Percentiles rank a stretch among this genome's conserved stretches.
Conservation (phyloP, 2,888 invertebrate species). For the Lathronympha strigana region DNA sequence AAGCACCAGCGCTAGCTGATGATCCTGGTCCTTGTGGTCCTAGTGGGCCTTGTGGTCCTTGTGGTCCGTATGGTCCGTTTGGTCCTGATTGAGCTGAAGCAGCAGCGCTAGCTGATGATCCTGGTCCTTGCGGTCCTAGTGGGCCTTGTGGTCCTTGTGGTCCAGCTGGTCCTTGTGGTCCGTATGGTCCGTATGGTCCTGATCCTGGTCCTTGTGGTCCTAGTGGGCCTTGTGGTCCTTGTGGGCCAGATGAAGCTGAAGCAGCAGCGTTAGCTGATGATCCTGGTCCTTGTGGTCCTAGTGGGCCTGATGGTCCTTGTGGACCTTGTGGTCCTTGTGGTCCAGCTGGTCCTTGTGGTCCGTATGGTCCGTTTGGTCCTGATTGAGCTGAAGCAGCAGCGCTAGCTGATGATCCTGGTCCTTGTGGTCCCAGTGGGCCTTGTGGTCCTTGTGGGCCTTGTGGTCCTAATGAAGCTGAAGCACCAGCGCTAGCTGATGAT, state of each 20-base stretch:
- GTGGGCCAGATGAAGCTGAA: not conserved
- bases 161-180: constrained; percentile 19
- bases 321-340: constrained; percentile 5
- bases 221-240: not conserved
- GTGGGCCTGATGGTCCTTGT: constrained; percentile 15
- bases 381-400: not conserved
- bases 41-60: constrained; percentile 26
- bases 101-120: constrained; percentile 6
- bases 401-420: constrained; percentile 14
- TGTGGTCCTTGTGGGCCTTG: not conserved
- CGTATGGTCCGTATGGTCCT: constrained; percentile 15
- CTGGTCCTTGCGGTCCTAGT: constrained; percentile 22
- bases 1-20: constrained; percentile 35
- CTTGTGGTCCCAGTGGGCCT: constrained; percentile 27
- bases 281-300: constrained; percentile 15
- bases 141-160: constrained; percentile 6
- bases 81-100: constrained; percentile 15
- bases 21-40: constrained; percentile 38
- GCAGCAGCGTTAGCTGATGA: not conserved
- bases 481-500: not conserved
- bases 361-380: constrained; percentile 18
- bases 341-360: constrained; percentile 17
- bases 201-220: constrained; percentile 10
- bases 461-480: constrained; percentile 7
- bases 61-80: constrained; percentile 10